A percentile compares a stretch with the other conserved stretches of the same genome.
These are phyloP conservation scores for Lepisosteus oculatus DNA, from an alignment of 2,113 vertebrate species.

Conservation along the genomic window DNA sequence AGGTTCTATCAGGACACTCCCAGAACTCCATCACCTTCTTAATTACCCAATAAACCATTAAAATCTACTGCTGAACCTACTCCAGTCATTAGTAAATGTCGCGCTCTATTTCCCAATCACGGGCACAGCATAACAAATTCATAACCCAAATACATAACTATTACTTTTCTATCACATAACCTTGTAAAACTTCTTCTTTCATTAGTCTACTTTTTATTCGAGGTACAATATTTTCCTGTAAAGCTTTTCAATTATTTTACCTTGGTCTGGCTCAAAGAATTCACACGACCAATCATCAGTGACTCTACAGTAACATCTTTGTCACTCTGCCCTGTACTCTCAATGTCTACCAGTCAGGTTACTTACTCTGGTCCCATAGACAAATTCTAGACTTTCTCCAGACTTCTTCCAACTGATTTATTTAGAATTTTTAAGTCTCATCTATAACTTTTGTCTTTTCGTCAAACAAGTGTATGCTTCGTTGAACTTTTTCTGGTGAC, in stretches of 20 bases:
- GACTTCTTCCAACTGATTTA: no score
- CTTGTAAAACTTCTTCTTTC: conserved; percentile 6
- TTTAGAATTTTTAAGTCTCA: no score
- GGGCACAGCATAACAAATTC: neutral
- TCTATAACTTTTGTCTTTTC: no score
- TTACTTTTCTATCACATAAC: neutral
- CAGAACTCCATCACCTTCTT: neutral
- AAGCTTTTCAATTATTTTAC: neutral
- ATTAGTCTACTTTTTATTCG: neutral
- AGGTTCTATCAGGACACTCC: neutral
- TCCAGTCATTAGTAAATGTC: neutral
- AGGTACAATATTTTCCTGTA: neutral
- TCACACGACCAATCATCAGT: neutral
- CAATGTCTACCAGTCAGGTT: neutral
- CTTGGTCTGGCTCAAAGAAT: neutral
- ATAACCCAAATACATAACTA: neutral
- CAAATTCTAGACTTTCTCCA: no score
- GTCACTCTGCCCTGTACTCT: neutral
- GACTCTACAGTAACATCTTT: neutral
- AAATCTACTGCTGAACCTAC: neutral
- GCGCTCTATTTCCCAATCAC: neutral
- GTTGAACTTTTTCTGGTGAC: no score
- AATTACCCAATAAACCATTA: neutral
- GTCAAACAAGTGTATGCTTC: no score
- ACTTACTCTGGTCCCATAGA: no score